Evolutionary conservation across 2,797 vertebrate species (phyloP), one percentile per base, ranked within the genome.

Genomic region (Mus minutoides): DNA sequence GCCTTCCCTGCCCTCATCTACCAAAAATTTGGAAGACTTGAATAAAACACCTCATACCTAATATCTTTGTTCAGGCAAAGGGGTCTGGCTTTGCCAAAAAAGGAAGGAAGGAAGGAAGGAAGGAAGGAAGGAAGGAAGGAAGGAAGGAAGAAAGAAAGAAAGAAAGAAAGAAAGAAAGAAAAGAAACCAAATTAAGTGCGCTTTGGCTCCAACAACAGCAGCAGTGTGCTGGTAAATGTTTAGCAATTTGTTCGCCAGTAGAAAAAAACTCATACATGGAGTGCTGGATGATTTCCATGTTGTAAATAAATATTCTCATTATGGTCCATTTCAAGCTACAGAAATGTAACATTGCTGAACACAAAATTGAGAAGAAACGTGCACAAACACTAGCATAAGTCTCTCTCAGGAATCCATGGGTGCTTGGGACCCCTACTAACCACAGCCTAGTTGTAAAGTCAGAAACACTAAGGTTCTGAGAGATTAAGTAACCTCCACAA

Each of bases 31-130:
- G 46, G 52, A 96, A 56, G 78, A 83, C 58, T 71, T 96, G 46
- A 94, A 88, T 80, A 46, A 92, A 37, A 83, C 0, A 84, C 40
- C 16, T 29, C n/a, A 78, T 49, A 73, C 29, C n/a, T 4, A 54
- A 12, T 64, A n/a, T 90, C 43, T 93, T 22, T 79, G 29, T 83
- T n/a, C 16, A 92, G 43, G 34, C 22, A 49, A 77, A 83, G 43
- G 22, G 86, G 21, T 93, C 43, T 77, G 22, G 46, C 89, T 97
- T 96, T 82, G 46, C 58, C 3, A n/a, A 79, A 82, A 54, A 91
- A 64, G 83, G 46, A 3, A 91, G 31, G 80, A 52, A 60, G 0
- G 8, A 3, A n/a, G 12, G 49, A n/a, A 3, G n/a, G 2, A 22
- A 85, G 9, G 3, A 14, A 13, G 21, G 6, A 19, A 21, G 17